phyloP scores from a whole-genome alignment of 2,888 invertebrate species.

The Catocala sponsa region DNA sequence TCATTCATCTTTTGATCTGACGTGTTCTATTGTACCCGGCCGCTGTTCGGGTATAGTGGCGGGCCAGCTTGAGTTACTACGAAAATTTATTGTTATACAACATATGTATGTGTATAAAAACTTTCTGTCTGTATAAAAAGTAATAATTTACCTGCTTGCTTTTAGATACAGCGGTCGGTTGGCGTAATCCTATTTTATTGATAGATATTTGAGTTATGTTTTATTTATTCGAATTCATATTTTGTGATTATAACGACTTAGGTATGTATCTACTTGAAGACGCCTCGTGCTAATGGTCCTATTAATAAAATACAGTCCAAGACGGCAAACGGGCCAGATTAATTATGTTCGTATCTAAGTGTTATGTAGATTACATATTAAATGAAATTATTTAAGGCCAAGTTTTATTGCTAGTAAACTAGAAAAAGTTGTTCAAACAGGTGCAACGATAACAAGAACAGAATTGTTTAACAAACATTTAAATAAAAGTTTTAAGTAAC shows the following conservation, averaged over 20 bases:
- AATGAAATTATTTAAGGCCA: conserved; percentile 29
- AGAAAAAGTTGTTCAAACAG: conserved; percentile 40
- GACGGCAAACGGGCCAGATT: conserved; percentile 3
- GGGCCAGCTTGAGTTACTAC: conserved; percentile 52
- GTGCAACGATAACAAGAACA: conserved; percentile 45
- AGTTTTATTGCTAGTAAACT: conserved; percentile 33
- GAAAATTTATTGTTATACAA: conserved; percentile 62
- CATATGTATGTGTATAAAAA: conserved; percentile 32
- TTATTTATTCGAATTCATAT: conserved; percentile 4
- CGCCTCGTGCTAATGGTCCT: not conserved
- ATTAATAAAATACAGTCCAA: not conserved
- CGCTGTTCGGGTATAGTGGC: conserved; percentile 64
- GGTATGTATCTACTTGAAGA: not conserved
- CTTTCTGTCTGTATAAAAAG: conserved; percentile 32
- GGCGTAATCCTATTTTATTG: conserved; percentile 17
- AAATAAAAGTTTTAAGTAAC: conserved; percentile 63
- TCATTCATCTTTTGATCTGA: conserved; percentile 88
- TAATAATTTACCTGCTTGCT: conserved; percentile 44
- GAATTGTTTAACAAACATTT: conserved; percentile 53
- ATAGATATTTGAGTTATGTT: conserved; percentile 1
- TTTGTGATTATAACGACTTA: not conserved
- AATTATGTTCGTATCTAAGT: conserved; percentile 16
- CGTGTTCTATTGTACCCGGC: conserved; percentile 79
- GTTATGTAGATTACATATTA: conserved; percentile 24
- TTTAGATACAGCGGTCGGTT: conserved; percentile 26